A percentile compares a stretch with the other conserved stretches of the same genome.
Conservation (phyloP, 2,113 vertebrate species). For the Hydrolagus affinis region DNA sequence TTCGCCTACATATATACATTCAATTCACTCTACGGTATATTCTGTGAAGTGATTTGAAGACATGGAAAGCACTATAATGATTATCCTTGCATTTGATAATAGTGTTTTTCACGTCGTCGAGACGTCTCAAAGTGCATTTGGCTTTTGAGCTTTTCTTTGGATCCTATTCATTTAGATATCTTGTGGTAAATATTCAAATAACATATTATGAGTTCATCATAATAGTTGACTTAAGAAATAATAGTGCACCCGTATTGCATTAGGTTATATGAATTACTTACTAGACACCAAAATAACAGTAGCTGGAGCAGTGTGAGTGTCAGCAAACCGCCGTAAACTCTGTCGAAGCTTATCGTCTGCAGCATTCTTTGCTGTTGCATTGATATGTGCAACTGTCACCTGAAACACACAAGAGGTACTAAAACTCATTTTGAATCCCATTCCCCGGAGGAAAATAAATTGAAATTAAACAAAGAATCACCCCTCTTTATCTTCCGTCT, state of each 20-base stretch:
- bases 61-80: no score
- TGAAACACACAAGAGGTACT: conserved; percentile 37
- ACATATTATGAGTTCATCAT: neutral
- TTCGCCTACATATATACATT: no score
- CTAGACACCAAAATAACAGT: conserved; percentile 92
- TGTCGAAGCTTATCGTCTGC: conserved; percentile 95
- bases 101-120: no score
- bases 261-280: conserved; percentile 48
- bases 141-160: neutral
- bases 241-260: no score
- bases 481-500: no score
- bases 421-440: neutral
- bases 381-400: conserved; percentile 97
- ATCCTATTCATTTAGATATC: neutral
- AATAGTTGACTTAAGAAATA: no score
- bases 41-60: no score
- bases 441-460: neutral
- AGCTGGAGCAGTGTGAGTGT: conserved; percentile 87
- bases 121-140: no score
- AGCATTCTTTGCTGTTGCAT: conserved; percentile 96
- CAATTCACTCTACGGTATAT: no score
- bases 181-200: neutral
- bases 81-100: no score
- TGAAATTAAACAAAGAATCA: no score
- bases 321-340: conserved; percentile 88